phyloP scores from a whole-genome alignment of 2,797 vertebrate species.

The Danio albolineatus region DNA sequence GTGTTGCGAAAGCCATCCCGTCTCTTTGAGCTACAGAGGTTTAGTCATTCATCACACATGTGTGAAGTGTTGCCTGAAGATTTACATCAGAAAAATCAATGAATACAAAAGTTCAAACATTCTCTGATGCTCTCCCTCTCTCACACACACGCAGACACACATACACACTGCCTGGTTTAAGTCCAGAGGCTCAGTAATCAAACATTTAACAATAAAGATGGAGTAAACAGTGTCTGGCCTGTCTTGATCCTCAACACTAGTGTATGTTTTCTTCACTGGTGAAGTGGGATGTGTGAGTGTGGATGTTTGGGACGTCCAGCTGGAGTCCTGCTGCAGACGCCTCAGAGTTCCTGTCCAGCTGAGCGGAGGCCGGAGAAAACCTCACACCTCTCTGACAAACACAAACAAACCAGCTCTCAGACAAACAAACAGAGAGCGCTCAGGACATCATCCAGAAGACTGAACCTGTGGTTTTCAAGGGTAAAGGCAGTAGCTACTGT shows the following conservation, averaged over 20 bases:
- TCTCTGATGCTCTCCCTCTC: background rate
- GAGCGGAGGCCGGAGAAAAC: slow-evolving; percentile 27
- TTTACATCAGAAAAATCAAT: slow-evolving; percentile 26
- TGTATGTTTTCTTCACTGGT: too few species aligned
- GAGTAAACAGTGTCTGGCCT: slow-evolving; percentile 11
- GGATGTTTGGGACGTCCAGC: too few species aligned
- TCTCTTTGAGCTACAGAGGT: too few species aligned
- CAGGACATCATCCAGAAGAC: slow-evolving; percentile 24
- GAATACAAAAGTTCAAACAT: background rate
- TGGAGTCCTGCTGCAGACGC: too few species aligned
- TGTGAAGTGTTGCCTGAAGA: background rate
- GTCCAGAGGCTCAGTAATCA: background rate
- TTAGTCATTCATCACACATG: too few species aligned
- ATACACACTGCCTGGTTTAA: background rate
- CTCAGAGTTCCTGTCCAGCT: slow-evolving; percentile 21
- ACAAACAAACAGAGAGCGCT: slow-evolving; percentile 12
- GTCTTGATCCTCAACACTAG: background rate
- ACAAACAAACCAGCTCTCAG: slow-evolving; percentile 41
- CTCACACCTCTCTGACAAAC: slow-evolving; percentile 40
- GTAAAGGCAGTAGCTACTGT: too few species aligned
- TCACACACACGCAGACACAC: background rate
- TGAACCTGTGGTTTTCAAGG: background rate
- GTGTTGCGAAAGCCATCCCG: too few species aligned
- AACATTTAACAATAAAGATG: slow-evolving; percentile 7
- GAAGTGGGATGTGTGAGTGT: too few species aligned